These are phyloP conservation scores for Julus scanicus DNA, from an alignment of 2,888 invertebrate genomes.

Conservation along the genomic window DNA sequence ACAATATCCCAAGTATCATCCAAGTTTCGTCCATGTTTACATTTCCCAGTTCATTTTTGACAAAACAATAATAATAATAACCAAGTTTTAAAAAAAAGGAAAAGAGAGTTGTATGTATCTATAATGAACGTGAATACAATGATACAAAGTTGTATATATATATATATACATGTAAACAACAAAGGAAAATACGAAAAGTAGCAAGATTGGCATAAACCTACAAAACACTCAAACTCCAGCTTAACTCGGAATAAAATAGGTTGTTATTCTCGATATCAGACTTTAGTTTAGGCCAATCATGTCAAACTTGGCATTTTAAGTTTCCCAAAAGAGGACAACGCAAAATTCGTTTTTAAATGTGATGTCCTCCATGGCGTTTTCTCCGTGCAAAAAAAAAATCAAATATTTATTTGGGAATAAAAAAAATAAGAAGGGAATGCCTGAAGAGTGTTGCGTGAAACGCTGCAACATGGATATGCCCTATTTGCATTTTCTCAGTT, in stretches of 20 bases:
- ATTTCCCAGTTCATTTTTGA: too few species aligned
- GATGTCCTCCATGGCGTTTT: background rate
- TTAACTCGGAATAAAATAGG: background rate
- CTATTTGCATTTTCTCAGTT: conserved; percentile 13
- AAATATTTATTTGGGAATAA: conserved; percentile 5
- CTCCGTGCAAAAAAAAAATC: background rate
- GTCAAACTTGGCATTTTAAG: background rate
- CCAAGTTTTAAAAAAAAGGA: too few species aligned
- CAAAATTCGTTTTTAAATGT: background rate
- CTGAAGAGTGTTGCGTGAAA: background rate
- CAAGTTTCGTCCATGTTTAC: too few species aligned
- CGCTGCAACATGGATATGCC: conserved; percentile 3
- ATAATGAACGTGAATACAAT: too few species aligned
- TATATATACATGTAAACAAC: too few species aligned
- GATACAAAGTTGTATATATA: too few species aligned
- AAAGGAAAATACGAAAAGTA: too few species aligned
- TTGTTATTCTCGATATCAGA: background rate
- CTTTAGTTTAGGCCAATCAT: background rate
- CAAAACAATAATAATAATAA: too few species aligned
- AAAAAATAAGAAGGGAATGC: background rate
- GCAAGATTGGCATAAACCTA: too few species aligned
- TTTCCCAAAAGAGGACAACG: background rate
- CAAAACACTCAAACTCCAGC: too few species aligned
- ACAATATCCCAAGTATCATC: too few species aligned
- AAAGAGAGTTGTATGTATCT: too few species aligned